These are phyloP conservation scores for Eupsilia transversa DNA, from an alignment of 2,888 invertebrate genomes.

Conservation along the genomic window DNA sequence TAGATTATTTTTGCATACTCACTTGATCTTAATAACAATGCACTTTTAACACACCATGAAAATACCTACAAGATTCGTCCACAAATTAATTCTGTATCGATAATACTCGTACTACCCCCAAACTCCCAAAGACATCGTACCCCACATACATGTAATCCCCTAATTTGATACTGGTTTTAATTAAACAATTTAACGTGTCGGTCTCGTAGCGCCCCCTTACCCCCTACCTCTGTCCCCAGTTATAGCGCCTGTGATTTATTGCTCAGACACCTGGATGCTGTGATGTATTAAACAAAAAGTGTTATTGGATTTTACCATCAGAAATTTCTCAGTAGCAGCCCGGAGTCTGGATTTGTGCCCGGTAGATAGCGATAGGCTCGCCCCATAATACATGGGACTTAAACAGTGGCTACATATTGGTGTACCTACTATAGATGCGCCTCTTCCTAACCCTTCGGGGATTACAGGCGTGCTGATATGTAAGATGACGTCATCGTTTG, in stretches of 20 bases:
- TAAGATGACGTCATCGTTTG: not conserved
- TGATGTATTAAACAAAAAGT: constrained; percentile 71
- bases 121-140: constrained; percentile 44
- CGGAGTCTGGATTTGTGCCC: not conserved
- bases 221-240: constrained; percentile 29
- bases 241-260: constrained; percentile 74
- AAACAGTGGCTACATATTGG: not conserved
- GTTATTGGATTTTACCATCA: not conserved
- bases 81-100: constrained; percentile 49
- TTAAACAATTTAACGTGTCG: constrained; percentile 71
- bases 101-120: constrained; percentile 55
- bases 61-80: not conserved
- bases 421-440: too few relatives aligned
- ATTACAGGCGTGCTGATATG: not conserved
- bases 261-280: constrained; percentile 70
- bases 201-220: constrained; percentile 45
- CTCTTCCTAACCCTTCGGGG: too few relatives aligned
- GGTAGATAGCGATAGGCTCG: not conserved
- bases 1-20: not conserved
- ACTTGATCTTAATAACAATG: not conserved
- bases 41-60: not conserved
- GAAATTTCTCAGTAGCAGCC: not conserved
- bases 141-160: constrained; percentile 66
- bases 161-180: constrained; percentile 71
- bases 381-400: not conserved